These are phyloP conservation scores for Delphinapterus leucas DNA, from an alignment of 2,113 vertebrate species.

Conservation along the genomic window DNA sequence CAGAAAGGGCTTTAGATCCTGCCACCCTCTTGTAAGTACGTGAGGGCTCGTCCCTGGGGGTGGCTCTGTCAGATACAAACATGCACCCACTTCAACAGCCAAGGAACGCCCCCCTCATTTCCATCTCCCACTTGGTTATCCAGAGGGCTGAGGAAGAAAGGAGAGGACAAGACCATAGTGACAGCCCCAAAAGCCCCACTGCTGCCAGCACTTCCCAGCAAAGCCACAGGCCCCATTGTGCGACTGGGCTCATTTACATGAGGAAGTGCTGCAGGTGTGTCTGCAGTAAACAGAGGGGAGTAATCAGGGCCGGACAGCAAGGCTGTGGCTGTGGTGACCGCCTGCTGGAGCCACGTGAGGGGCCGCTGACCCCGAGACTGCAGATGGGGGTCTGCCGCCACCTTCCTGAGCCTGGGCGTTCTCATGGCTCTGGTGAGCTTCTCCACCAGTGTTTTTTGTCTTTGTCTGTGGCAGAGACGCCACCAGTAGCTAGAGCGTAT, in stretches of 20 bases:
- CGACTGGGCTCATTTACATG: neutral
- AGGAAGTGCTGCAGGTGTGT: no score
- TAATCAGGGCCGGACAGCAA: neutral
- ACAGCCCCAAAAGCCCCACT: neutral
- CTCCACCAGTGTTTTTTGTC: neutral
- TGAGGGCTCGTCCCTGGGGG: neutral
- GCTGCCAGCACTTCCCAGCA: neutral
- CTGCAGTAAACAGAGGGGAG: neutral
- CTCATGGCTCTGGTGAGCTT: neutral
- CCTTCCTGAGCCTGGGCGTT: neutral
- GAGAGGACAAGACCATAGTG: neutral
- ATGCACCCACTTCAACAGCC: no score
- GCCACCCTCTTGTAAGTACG: fast-evolving
- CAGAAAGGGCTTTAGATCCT: fast-evolving
- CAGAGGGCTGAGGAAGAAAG: neutral
- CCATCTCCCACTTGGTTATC: neutral
- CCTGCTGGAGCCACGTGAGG: fast-evolving
- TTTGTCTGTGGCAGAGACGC: neutral
- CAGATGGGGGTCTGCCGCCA: fast-evolving
- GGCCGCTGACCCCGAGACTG: fast-evolving
- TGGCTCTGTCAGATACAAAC: neutral
- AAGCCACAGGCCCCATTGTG: neutral
- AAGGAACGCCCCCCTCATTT: neutral
- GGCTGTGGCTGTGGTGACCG: fast-evolving
- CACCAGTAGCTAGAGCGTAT: neutral